These are phyloP conservation scores for Eurois occulta DNA, from an alignment of 2,888 invertebrate genomes.

Conservation along the genomic window DNA sequence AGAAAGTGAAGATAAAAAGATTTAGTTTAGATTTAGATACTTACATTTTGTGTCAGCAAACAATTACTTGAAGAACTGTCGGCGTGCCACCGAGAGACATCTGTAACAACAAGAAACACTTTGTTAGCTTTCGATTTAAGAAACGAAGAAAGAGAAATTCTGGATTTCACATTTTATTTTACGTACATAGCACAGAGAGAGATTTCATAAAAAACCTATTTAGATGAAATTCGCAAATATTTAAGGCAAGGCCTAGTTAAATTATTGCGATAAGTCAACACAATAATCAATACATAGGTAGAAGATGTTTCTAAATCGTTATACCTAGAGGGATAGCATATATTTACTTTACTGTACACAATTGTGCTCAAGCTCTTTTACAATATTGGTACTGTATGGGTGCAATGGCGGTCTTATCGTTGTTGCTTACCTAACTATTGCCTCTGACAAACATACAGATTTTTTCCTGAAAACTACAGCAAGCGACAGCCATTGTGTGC, in stretches of 20 bases:
- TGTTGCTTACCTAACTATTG: not conserved
- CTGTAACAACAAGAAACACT: slow-evolving; percentile 57
- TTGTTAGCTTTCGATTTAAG: slow-evolving; percentile 3
- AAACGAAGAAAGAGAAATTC: not conserved
- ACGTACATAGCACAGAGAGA: too few species aligned
- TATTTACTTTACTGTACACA: not conserved
- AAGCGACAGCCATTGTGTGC: not conserved
- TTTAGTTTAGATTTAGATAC: slow-evolving; percentile 25
- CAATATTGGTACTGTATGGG: not conserved
- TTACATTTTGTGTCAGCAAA: slow-evolving; percentile 66
- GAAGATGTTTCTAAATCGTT: not conserved
- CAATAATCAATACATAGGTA: not conserved
- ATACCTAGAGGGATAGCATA: not conserved
- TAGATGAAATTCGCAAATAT: not conserved
- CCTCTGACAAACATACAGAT: too few species aligned
- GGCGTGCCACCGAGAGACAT: slow-evolving; percentile 16
- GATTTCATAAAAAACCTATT: not conserved
- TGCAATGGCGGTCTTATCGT: not conserved
- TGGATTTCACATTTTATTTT: not conserved
- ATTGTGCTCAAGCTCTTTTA: not conserved
- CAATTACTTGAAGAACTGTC: slow-evolving; percentile 45
- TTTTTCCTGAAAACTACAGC: not conserved
- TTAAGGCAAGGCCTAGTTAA: not conserved
- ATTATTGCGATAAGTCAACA: not conserved
- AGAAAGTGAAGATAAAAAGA: not conserved